phyloP scores from a whole-genome alignment of 2,888 invertebrate species.

The Mythimna vitellina region DNA sequence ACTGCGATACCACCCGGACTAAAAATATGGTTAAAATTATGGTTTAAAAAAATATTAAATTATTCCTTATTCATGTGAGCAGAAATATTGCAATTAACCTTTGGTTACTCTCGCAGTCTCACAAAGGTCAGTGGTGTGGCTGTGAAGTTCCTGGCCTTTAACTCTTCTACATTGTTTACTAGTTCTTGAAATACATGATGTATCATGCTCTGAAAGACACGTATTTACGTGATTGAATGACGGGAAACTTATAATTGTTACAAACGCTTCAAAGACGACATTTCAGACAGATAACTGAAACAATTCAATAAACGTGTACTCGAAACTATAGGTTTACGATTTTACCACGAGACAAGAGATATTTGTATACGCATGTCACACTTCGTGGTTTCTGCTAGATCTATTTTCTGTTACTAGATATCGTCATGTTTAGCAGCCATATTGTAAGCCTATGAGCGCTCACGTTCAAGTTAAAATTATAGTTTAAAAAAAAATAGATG shows the following conservation, averaged over 20 bases:
- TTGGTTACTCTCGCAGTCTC: not conserved
- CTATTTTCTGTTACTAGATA: slow-evolving; percentile 26
- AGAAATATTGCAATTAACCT: no score
- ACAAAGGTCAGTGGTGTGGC: not conserved
- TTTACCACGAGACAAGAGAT: slow-evolving; percentile 14
- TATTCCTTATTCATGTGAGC: no score
- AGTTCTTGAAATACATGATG: not conserved
- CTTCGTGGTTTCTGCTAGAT: slow-evolving; percentile 9
- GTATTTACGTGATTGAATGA: slow-evolving; percentile 9
- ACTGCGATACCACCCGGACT: no score
- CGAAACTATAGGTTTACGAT: slow-evolving; percentile 27
- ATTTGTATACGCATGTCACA: slow-evolving; percentile 2
- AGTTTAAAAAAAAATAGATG: not conserved
- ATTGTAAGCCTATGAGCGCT: not conserved
- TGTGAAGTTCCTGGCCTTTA: not conserved
- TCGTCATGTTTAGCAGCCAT: slow-evolving; percentile 8
- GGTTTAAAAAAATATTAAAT: no score
- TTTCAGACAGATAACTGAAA: slow-evolving; percentile 18
- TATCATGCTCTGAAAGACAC: not conserved
- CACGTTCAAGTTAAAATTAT: slow-evolving; percentile 2
- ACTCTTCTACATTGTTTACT: not conserved
- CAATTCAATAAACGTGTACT: slow-evolving; percentile 33
- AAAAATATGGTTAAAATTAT: no score
- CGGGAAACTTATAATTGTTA: slow-evolving; percentile 11
- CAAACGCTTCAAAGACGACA: slow-evolving; percentile 18